Conservation (phyloP, 2,888 invertebrate genomes). For the Stenurella melanura region DNA sequence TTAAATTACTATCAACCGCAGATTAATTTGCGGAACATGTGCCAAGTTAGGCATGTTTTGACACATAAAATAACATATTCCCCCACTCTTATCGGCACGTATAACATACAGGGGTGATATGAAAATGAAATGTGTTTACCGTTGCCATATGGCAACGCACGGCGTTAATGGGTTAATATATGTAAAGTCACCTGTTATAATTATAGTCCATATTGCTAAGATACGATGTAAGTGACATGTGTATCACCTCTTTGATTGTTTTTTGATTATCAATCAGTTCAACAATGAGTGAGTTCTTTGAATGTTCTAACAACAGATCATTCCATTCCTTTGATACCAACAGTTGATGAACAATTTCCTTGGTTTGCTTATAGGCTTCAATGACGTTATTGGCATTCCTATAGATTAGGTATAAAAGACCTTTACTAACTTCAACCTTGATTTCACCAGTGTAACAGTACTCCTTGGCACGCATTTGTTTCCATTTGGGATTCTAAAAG, state of each 20-base stretch:
- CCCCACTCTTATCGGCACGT: no score
- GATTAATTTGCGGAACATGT: no score
- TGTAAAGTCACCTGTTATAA: constrained; percentile 79
- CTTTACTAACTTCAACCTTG: constrained; percentile 79
- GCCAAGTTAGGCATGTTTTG: no score
- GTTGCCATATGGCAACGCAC: no score
- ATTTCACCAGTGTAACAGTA: constrained; percentile 87
- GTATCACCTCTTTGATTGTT: constrained; percentile 83
- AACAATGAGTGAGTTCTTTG: constrained; percentile 90
- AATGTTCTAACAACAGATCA: constrained; percentile 85
- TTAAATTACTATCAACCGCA: no score
- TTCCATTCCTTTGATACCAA: constrained; percentile 81
- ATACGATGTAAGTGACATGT: constrained; percentile 82
- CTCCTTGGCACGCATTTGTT: constrained; percentile 89
- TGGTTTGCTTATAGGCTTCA: constrained; percentile 86
- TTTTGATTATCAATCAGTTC: constrained; percentile 89
- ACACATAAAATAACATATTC: no score
- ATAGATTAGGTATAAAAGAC: constrained; percentile 82
- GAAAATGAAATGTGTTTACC: not conserved
- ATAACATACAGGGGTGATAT: no score
- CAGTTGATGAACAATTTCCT: constrained; percentile 82
- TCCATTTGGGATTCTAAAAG: constrained; percentile 90
- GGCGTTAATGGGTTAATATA: constrained; percentile 82
- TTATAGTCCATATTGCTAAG: constrained; percentile 80
- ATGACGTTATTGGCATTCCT: constrained; percentile 87